phyloP scores from a whole-genome alignment of 2,797 vertebrate genomes.

The Myotis daubentonii region DNA sequence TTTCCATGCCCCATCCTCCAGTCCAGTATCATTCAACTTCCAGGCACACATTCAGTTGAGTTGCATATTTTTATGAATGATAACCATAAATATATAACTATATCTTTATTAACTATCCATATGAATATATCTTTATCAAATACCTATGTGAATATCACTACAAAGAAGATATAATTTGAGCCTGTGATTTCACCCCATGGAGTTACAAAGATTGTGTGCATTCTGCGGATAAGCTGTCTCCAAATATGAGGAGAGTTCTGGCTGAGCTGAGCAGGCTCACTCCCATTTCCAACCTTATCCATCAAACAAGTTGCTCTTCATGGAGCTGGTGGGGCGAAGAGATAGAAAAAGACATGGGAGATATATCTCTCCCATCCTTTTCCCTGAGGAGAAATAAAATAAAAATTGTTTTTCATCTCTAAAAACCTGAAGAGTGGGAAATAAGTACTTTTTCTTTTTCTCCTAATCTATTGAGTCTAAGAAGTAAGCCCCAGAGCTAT shows the following conservation, averaged over 20 bases:
- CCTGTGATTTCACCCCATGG: background rate
- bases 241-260: background rate
- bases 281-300: background rate
- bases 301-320: background rate
- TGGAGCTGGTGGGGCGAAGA: background rate
- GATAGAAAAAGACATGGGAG: background rate
- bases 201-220: background rate
- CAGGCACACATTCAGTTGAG: background rate
- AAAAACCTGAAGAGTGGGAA: background rate
- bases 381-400: background rate
- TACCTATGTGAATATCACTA: background rate
- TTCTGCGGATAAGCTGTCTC: background rate
- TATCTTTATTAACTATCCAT: background rate
- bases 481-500: background rate
- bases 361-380: background rate
- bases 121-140: background rate
- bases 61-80: background rate
- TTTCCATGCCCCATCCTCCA: background rate
- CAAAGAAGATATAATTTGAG: background rate
- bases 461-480: background rate
- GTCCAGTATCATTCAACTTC: background rate
- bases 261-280: background rate
- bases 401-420: slow-evolving; percentile 6
- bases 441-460: background rate
- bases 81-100: background rate